These are phyloP conservation scores for Corythornis leucogaster DNA, from an alignment of 2,797 vertebrate genomes.

Conservation along the genomic window DNA sequence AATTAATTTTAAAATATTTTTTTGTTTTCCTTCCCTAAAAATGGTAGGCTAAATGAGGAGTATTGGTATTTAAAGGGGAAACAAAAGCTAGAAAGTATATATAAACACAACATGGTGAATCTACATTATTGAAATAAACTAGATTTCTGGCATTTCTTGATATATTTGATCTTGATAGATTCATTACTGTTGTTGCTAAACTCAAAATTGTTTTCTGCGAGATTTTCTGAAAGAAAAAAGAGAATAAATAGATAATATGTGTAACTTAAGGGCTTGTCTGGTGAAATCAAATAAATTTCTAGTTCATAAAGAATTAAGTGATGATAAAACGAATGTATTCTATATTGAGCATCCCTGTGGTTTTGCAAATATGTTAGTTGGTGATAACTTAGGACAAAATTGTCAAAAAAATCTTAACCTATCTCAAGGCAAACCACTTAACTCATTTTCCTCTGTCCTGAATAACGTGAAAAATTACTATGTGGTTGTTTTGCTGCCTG, in stretches of 20 bases:
- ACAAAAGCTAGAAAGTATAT: background rate
- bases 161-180: background rate
- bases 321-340: background rate
- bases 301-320: background rate
- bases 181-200: background rate
- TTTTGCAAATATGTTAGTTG: background rate
- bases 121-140: background rate
- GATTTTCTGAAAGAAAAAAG: background rate
- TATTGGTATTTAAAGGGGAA: background rate
- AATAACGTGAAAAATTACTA: background rate
- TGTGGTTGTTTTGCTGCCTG: background rate
- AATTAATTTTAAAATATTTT: accelerated
- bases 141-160: background rate
- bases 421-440: background rate
- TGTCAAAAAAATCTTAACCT: background rate
- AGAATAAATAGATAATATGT: background rate
- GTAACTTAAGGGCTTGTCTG: background rate
- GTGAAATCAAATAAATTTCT: background rate
- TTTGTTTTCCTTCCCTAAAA: background rate
- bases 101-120: background rate
- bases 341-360: background rate
- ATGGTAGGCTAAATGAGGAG: background rate
- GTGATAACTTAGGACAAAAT: background rate
- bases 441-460: background rate
- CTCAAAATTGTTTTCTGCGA: background rate